phyloP scores from a whole-genome alignment of 2,797 vertebrate species.

The Channallabes apus region DNA sequence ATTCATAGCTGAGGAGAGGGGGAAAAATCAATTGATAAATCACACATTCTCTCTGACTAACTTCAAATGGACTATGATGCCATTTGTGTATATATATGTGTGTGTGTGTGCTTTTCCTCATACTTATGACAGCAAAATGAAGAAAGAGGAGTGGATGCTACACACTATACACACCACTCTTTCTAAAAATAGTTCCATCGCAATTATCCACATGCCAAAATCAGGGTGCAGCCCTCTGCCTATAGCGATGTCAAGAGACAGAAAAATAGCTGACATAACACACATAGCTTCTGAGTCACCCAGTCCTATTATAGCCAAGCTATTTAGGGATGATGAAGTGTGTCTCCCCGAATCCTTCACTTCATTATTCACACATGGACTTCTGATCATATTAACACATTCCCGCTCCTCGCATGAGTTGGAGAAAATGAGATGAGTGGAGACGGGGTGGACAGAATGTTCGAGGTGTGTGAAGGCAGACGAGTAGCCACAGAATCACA shows the following conservation, averaged over 20 bases:
- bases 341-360: slow-evolving; percentile 46
- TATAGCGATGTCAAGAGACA: slow-evolving; percentile 43
- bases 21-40: slow-evolving; percentile 88
- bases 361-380: slow-evolving; percentile 53
- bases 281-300: slow-evolving; percentile 50
- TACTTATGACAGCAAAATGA: slow-evolving; percentile 27
- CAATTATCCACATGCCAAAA: slow-evolving; percentile 34
- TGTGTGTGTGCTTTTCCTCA: slow-evolving; percentile 35
- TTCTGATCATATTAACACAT: slow-evolving; percentile 47
- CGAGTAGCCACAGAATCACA: neutral
- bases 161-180: slow-evolving; percentile 15
- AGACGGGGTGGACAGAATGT: slow-evolving; percentile 38
- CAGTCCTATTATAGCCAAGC: slow-evolving; percentile 45
- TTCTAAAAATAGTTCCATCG: slow-evolving; percentile 47
- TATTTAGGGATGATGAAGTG: slow-evolving; percentile 48
- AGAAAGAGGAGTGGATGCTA: slow-evolving; percentile 6
- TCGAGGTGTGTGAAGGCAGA: slow-evolving; percentile 32
- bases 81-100: slow-evolving; percentile 24
- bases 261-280: slow-evolving; percentile 54
- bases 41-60: slow-evolving; percentile 83
- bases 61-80: slow-evolving; percentile 68
- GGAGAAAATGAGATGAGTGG: slow-evolving; percentile 22
- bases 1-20: slow-evolving; percentile 82
- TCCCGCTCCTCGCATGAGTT: slow-evolving; percentile 39
- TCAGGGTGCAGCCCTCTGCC: slow-evolving; percentile 31